Percentiles rank a stretch among this genome's conserved stretches.
Evolutionary conservation across 2,113 vertebrate species (phyloP).

Genomic region (Gobio gobio): DNA sequence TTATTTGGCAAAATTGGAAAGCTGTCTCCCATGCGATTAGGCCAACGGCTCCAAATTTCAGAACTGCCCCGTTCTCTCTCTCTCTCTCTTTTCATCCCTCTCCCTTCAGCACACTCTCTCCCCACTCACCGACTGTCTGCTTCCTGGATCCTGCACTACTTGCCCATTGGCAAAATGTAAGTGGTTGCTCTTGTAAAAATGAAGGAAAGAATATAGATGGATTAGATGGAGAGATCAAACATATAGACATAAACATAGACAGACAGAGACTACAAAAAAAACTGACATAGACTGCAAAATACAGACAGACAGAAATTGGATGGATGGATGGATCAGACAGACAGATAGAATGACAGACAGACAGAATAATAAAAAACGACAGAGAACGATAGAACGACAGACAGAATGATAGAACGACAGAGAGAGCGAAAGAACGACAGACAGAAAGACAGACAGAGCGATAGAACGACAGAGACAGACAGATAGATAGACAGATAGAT

Average conservation of each 20-base stretch:
- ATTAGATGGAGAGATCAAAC: slow-evolving; percentile 53
- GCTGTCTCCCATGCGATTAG: slow-evolving; percentile 74
- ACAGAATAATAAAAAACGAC: too few relatives aligned
- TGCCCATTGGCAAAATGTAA: slow-evolving; percentile 92
- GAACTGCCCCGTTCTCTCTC: slow-evolving; percentile 61
- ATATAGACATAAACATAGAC: slow-evolving; percentile 60
- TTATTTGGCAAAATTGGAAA: slow-evolving; percentile 78
- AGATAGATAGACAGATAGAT: too few relatives aligned
- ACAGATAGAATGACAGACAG: too few relatives aligned
- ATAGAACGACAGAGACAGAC: too few relatives aligned
- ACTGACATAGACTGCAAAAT: not conserved
- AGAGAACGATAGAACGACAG: too few relatives aligned
- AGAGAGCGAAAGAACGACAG: not conserved
- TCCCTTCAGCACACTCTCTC: slow-evolving; percentile 64
- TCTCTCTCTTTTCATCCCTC: slow-evolving; percentile 57
- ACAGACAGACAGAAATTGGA: not conserved
- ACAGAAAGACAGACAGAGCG: not conserved
- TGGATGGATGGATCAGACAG: too few relatives aligned
- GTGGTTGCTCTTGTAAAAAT: slow-evolving; percentile 87
- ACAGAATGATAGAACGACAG: not conserved
- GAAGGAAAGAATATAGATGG: slow-evolving; percentile 79
- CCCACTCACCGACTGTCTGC: slow-evolving; percentile 87
- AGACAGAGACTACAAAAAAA: slow-evolving; percentile 68
- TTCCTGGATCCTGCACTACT: slow-evolving; percentile 85
- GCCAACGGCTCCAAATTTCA: slow-evolving; percentile 68